A percentile compares a stretch with the other conserved stretches of the same genome.
These are phyloP conservation scores for Phrixothrix hirtus DNA, from an alignment of 2,888 invertebrate genomes.

Conservation along the genomic window DNA sequence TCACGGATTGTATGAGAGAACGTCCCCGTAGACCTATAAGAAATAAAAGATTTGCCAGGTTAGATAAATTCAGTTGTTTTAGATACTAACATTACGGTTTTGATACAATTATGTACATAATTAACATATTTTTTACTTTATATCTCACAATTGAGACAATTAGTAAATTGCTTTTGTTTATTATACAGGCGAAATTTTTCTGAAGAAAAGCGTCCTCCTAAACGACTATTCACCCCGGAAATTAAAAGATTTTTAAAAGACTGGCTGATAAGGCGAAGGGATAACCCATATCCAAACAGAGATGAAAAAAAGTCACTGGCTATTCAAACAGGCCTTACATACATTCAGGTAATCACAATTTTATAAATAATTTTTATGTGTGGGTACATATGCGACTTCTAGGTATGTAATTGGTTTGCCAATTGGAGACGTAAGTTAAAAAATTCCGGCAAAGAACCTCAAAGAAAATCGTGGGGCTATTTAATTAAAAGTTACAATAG, in stretches of 20 bases:
- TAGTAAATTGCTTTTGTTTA: neutral
- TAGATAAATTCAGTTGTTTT: constrained; percentile 46
- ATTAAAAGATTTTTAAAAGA: constrained; percentile 77
- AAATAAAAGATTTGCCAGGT: constrained; percentile 74
- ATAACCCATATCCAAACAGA: constrained; percentile 78
- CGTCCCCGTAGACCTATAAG: constrained; percentile 68
- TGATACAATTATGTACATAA: neutral
- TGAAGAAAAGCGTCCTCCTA: constrained; percentile 67
- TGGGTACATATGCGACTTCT: constrained; percentile 23
- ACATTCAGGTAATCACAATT: constrained; percentile 66
- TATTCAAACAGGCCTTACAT: constrained; percentile 74
- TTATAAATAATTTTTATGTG: constrained; percentile 34
- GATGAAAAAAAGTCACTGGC: constrained; percentile 76
- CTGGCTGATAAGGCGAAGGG: constrained; percentile 74
- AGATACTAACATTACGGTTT: too few relatives aligned
- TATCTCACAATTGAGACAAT: neutral
- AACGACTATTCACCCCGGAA: constrained; percentile 77
- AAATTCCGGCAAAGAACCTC: constrained; percentile 71
- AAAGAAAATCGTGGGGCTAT: constrained; percentile 74
- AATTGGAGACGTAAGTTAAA: constrained; percentile 80
- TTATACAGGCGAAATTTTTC: constrained; percentile 60
- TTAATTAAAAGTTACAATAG: constrained; percentile 72
- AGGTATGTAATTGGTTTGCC: constrained; percentile 84
- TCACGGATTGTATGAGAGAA: constrained; percentile 53
- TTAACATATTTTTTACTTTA: neutral